A percentile compares a stretch with the other conserved stretches of the same genome.
phyloP scores from a whole-genome alignment of 2,888 invertebrate genomes.

The Rhagonycha lutea region DNA sequence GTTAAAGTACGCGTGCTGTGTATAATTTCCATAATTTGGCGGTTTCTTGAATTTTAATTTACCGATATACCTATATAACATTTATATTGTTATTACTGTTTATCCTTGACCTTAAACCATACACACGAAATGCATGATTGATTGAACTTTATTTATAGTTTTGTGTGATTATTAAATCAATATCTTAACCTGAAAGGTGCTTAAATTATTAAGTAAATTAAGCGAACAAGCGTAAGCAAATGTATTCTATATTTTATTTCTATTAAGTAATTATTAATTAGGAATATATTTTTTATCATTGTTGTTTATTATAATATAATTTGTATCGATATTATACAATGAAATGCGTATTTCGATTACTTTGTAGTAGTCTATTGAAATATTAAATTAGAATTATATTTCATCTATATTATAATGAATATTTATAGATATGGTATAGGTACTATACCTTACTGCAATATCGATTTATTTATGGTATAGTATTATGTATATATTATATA shows the following conservation, averaged over 20 bases:
- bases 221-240: background rate
- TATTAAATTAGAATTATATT: no score
- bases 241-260: background rate
- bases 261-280: background rate
- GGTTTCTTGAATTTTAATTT: background rate
- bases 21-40: background rate
- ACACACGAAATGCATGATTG: background rate
- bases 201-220: background rate
- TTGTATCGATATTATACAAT: background rate
- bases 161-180: background rate
- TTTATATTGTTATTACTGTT: background rate
- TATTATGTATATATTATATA: no score
- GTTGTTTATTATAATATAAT: background rate
- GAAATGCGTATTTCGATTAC: background rate
- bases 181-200: background rate
- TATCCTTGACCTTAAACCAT: conserved; percentile 2
- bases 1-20: background rate
- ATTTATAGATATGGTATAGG: no score
- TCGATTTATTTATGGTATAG: no score
- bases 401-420: no score
- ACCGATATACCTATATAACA: background rate
- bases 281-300: background rate
- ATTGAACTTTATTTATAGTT: background rate
- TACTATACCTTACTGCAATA: no score
- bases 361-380: background rate